Percentiles rank a stretch among this genome's conserved stretches.
Evolutionary conservation across 2,888 invertebrate genomes (phyloP).

Genomic region (Parnassius mnemosyne): DNA sequence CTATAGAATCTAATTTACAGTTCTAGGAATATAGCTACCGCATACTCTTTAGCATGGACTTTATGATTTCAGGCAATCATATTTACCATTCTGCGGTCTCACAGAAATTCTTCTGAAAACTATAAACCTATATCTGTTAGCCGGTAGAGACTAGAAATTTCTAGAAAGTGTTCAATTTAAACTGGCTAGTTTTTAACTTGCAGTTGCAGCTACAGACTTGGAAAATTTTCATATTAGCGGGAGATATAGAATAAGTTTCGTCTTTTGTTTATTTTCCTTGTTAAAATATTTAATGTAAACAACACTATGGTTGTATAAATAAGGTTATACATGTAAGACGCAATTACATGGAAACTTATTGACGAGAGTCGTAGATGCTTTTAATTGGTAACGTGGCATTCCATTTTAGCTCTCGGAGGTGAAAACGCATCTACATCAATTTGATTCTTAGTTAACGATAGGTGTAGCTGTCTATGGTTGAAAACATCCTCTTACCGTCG

Average conservation of each 20-base stretch:
- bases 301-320: too few species aligned
- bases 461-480: too few species aligned
- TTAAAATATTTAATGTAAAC: too few species aligned
- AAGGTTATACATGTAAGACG: too few species aligned
- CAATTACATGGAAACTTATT: too few species aligned
- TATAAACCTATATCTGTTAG: constrained; percentile 61
- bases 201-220: constrained; percentile 9
- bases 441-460: too few species aligned
- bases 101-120: constrained; percentile 54
- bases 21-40: constrained; percentile 16
- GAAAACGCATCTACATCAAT: too few species aligned
- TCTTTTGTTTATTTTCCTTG: neutral
- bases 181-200: constrained; percentile 13
- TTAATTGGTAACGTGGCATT: too few species aligned
- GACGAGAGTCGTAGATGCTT: too few species aligned
- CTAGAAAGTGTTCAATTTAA: constrained; percentile 24
- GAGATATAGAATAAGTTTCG: constrained; percentile 6
- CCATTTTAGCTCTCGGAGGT: too few species aligned
- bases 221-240: constrained; percentile 7
- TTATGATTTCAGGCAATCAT: constrained; percentile 54
- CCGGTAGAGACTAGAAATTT: constrained; percentile 28
- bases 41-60: constrained; percentile 28
- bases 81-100: constrained; percentile 35
- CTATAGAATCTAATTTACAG: constrained; percentile 19
- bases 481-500: neutral